These are phyloP conservation scores for Microtus ochrogaster DNA, from an alignment of 2,113 vertebrate species.

Conservation along the genomic window DNA sequence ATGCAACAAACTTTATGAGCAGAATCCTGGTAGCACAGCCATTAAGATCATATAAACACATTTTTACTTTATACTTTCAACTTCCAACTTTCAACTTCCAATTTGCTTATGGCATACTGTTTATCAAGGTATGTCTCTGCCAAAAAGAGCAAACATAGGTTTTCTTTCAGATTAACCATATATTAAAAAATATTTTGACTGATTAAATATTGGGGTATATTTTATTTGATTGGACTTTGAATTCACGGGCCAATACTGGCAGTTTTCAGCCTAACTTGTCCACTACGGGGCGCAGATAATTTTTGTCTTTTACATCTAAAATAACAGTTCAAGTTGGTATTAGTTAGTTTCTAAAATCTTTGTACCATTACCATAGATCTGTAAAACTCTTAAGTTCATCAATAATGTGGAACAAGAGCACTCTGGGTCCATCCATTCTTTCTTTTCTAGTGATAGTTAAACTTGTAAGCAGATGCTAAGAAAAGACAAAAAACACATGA, in stretches of 20 bases:
- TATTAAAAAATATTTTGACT: neutral
- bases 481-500: neutral
- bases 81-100: neutral
- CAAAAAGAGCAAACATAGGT: neutral
- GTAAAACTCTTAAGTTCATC: neutral
- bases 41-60: too few species aligned
- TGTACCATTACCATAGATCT: neutral
- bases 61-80: neutral
- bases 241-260: neutral
- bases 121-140: neutral
- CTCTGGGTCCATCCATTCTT: neutral
- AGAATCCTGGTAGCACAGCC: too few species aligned
- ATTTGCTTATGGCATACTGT: neutral
- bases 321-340: neutral
- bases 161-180: neutral
- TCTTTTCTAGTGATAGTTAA: neutral
- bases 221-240: constrained; percentile 16
- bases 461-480: neutral
- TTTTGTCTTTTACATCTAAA: neutral
- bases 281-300: neutral
- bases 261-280: neutral
- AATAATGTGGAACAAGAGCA: neutral
- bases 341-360: neutral
- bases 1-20: too few species aligned
- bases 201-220: constrained; percentile 5